phyloP scores from a whole-genome alignment of 2,888 invertebrate genomes.

The Drosophila diplacantha region DNA sequence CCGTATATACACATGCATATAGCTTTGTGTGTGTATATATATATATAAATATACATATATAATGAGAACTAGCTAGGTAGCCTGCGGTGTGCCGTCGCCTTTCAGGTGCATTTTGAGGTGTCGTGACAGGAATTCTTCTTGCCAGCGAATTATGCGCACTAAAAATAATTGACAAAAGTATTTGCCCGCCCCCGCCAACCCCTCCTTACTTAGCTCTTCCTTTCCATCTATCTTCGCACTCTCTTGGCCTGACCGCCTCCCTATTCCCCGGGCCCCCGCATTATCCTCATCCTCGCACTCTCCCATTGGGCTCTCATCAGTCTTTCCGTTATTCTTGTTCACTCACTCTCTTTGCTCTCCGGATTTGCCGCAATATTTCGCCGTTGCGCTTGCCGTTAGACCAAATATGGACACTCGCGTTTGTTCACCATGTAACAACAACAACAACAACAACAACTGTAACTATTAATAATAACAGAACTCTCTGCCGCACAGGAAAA shows the following conservation, averaged over 20 bases:
- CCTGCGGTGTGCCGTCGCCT: slow-evolving; percentile 21
- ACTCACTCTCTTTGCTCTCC: slow-evolving; percentile 7
- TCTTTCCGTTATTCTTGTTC: background rate
- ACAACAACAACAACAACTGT: slow-evolving; percentile 22
- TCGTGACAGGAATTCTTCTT: slow-evolving; percentile 66
- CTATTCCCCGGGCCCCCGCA: background rate
- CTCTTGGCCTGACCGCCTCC: background rate
- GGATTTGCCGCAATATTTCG: slow-evolving; percentile 3
- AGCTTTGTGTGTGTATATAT: slow-evolving; percentile 15
- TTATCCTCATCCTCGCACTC: background rate
- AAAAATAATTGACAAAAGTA: slow-evolving; percentile 63
- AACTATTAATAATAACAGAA: slow-evolving; percentile 41
- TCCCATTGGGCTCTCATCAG: background rate
- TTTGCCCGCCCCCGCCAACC: slow-evolving; percentile 12
- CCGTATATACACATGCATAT: slow-evolving; percentile 27
- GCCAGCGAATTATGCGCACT: slow-evolving; percentile 69
- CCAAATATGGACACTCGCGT: slow-evolving; percentile 66
- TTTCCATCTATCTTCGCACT: slow-evolving; percentile 1
- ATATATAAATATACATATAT: background rate
- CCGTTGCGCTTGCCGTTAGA: slow-evolving; percentile 47
- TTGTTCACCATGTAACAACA: slow-evolving; percentile 52
- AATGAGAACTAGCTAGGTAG: background rate
- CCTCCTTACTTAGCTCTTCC: background rate
- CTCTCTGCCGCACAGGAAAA: slow-evolving; percentile 35
- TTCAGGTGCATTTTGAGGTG: slow-evolving; percentile 71